phyloP scores from a whole-genome alignment of 2,113 vertebrate species.

The Hymenochirus boettgeri region DNA sequence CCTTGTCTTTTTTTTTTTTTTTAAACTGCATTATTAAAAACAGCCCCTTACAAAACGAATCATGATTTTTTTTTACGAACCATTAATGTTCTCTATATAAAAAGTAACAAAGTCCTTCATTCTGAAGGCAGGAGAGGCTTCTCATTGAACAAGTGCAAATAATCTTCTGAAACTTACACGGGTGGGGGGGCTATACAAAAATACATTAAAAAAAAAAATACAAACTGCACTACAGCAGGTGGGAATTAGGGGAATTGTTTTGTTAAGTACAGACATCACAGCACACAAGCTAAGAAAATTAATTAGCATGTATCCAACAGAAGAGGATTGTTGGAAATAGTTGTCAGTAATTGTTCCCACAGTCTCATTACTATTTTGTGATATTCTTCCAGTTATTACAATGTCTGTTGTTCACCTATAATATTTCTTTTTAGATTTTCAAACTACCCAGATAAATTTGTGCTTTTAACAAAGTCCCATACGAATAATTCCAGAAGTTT shows the following conservation, averaged over 20 bases:
- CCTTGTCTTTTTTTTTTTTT: too few relatives aligned
- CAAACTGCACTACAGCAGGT: not conserved
- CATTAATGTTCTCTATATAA: not conserved
- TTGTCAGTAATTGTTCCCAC: too few relatives aligned
- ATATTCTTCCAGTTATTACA: too few relatives aligned
- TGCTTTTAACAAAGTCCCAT: too few relatives aligned
- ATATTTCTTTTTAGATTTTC: conserved; percentile 20
- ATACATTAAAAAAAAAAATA: not conserved
- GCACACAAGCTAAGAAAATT: not conserved
- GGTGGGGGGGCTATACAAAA: not conserved
- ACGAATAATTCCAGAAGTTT: conserved; percentile 31
- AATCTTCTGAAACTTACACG: conserved; percentile 9
- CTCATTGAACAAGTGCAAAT: conserved; percentile 23
- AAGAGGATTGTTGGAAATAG: not conserved
- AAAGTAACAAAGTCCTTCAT: conserved; percentile 42
- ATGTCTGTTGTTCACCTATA: not conserved
- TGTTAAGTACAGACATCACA: not conserved
- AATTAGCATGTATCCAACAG: not conserved
- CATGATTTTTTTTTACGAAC: not conserved
- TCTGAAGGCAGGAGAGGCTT: conserved; percentile 5
- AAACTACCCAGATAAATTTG: too few relatives aligned
- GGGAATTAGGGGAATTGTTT: not conserved
- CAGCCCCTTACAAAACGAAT: not conserved
- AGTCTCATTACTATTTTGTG: too few relatives aligned
- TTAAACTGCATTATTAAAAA: conserved; percentile 50